Conservation (phyloP, 2,797 vertebrate species). For the Dicrostonyx torquatus region DNA sequence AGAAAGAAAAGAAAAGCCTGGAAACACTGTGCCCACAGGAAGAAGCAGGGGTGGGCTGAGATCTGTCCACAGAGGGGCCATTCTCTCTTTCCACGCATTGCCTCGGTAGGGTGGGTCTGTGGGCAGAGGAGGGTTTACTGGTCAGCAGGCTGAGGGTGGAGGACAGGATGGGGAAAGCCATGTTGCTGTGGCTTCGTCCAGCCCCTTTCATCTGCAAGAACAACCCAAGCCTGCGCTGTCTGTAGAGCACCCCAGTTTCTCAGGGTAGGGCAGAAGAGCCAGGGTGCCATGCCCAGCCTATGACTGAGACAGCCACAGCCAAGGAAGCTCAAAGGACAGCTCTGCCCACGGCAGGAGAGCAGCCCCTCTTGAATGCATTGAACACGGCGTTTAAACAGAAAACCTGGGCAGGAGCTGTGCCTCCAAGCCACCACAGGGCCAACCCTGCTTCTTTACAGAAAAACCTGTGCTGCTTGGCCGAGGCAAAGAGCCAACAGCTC, state of each 20-base stretch:
- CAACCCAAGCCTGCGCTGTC: background rate
- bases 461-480: background rate
- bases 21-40: background rate
- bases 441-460: background rate
- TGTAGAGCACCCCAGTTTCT: background rate
- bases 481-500: accelerated
- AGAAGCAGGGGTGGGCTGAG: background rate
- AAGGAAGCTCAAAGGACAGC: accelerated
- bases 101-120: background rate
- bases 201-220: too few species aligned
- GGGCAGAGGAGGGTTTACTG: accelerated
- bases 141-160: background rate
- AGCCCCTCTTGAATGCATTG: background rate
- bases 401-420: background rate
- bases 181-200: too few species aligned
- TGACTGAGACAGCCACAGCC: background rate
- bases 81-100: background rate
- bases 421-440: background rate
- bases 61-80: accelerated
- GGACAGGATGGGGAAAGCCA: accelerated
- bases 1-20: background rate
- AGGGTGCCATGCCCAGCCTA: background rate
- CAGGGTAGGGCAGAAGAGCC: accelerated
- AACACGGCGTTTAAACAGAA: background rate
- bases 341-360: background rate